phyloP scores from a whole-genome alignment of 2,888 invertebrate genomes.

The Microctonus hyperodae region DNA sequence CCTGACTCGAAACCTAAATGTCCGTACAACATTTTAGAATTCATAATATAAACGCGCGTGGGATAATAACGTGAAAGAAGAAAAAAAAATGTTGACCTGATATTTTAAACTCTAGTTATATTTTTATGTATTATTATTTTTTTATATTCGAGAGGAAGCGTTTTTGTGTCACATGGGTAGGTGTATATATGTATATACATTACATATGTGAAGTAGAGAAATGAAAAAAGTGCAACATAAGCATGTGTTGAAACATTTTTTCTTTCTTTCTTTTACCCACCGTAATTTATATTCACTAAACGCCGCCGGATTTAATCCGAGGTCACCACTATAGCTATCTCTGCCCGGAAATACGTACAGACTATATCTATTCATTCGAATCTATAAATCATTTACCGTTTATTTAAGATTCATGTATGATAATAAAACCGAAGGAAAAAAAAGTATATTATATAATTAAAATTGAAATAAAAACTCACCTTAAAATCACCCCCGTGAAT shows the following conservation, averaged over 20 bases:
- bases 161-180: too few relatives aligned
- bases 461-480: conserved; percentile 46
- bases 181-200: too few relatives aligned
- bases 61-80: not conserved
- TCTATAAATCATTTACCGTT: not conserved
- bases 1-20: conserved; percentile 2
- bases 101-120: not conserved
- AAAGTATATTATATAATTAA: not conserved
- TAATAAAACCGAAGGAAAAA: not conserved
- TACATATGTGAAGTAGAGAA: too few relatives aligned
- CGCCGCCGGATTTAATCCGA: not conserved
- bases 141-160: not conserved
- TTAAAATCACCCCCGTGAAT: conserved; percentile 58
- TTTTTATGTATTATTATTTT: not conserved
- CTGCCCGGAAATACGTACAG: not conserved
- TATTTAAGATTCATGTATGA: not conserved
- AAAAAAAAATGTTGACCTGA: not conserved
- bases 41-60: not conserved
- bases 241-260: not conserved
- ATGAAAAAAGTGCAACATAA: too few relatives aligned
- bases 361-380: not conserved
- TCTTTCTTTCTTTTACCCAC: not conserved
- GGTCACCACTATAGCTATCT: not conserved
- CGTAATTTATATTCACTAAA: not conserved
- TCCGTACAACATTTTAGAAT: not conserved